Evolutionary conservation across 2,888 invertebrate species (phyloP).

Genomic region (Oxyteleia sp.): DNA sequence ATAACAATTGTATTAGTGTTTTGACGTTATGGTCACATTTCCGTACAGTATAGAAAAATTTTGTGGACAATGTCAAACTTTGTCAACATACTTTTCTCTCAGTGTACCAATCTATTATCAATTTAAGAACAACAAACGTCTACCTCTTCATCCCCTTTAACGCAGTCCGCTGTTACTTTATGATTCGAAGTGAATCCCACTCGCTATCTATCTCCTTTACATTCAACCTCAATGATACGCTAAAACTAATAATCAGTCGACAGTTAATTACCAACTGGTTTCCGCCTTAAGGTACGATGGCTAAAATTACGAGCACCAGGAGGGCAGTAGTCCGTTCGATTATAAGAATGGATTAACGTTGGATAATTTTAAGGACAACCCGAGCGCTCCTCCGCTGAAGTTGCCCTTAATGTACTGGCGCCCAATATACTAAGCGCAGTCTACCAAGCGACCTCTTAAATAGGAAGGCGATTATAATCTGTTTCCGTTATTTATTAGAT

Average conservation of each 20-base stretch:
- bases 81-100: too few relatives aligned
- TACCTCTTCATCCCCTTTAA: too few relatives aligned
- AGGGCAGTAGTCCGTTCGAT: conserved; percentile 63
- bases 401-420: conserved; percentile 49
- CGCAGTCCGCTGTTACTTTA: too few relatives aligned
- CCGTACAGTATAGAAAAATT: too few relatives aligned
- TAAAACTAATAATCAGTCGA: conserved; percentile 59
- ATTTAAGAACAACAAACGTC: too few relatives aligned
- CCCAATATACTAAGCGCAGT: conserved; percentile 35
- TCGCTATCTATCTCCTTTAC: conserved; percentile 8
- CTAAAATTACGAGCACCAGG: conserved; percentile 52
- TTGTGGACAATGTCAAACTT: too few relatives aligned
- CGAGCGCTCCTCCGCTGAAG: conserved; percentile 22
- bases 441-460: conserved; percentile 57
- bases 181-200: neutral
- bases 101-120: too few relatives aligned
- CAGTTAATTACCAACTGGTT: conserved; percentile 59
- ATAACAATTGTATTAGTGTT: too few relatives aligned
- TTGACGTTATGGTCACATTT: too few relatives aligned
- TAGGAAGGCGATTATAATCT: conserved; percentile 65
- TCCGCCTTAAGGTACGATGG: conserved; percentile 45
- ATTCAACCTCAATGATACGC: conserved; percentile 7
- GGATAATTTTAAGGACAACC: conserved; percentile 64
- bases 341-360: conserved; percentile 69
- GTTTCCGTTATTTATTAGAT: conserved; percentile 69